Conservation (phyloP, 2,797 vertebrate species). For the Ciconia nigra region DNA sequence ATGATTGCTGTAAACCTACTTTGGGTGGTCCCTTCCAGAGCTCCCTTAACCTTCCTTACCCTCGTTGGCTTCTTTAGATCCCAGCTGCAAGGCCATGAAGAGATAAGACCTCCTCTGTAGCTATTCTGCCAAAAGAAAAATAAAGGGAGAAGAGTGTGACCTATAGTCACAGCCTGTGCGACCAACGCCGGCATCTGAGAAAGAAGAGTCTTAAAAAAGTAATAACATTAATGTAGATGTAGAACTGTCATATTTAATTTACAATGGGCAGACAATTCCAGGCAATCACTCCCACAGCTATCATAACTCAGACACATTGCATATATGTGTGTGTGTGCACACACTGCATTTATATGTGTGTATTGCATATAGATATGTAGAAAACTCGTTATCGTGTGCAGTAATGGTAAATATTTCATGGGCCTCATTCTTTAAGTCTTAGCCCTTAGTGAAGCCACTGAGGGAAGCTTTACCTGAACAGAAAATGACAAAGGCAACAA, state of each 20-base stretch:
- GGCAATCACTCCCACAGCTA: constrained; percentile 57
- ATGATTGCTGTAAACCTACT: neutral
- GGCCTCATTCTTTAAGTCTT: neutral
- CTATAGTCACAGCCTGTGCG: neutral
- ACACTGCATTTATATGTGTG: neutral
- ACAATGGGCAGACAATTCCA: constrained; percentile 45
- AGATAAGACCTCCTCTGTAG: neutral
- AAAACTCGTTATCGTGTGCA: neutral
- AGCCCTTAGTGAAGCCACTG: neutral
- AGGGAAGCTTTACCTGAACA: neutral
- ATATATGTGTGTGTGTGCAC: neutral
- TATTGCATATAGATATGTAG: constrained; percentile 38
- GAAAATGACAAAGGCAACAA: neutral
- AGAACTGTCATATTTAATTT: constrained; percentile 61
- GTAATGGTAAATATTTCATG: constrained; percentile 51
- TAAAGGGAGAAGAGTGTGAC: neutral
- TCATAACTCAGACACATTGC: constrained; percentile 39
- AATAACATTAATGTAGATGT: constrained; percentile 56
- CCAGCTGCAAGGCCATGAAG: neutral
- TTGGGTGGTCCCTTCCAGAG: neutral
- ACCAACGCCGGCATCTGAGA: neutral
- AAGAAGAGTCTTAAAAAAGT: constrained; percentile 33
- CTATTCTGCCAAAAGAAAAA: neutral
- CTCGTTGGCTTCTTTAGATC: neutral
- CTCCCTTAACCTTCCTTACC: neutral